Conservation (phyloP, 2,888 invertebrate species). For the Amphipyra tragopoginis region DNA sequence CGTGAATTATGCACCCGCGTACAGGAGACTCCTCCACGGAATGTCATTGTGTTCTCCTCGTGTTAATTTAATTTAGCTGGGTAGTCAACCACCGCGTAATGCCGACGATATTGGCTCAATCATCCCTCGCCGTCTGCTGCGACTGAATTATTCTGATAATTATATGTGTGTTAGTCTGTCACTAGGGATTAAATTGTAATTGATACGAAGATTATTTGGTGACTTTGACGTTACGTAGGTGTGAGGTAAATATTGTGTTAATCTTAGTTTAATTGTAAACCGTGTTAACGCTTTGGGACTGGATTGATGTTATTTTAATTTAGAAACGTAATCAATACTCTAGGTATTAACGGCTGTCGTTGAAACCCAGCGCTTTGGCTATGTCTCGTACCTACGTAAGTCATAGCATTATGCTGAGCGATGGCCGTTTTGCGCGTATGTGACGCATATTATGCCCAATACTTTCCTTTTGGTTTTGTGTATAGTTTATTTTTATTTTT, state of each 20-base stretch:
- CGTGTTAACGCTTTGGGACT: background rate
- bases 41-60: constrained; percentile 73
- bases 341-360: too few relatives aligned
- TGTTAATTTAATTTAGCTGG: constrained; percentile 82
- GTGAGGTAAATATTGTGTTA: constrained; percentile 41
- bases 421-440: too few relatives aligned
- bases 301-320: background rate
- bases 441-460: too few relatives aligned
- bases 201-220: constrained; percentile 61
- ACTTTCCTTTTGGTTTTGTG: too few relatives aligned
- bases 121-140: constrained; percentile 61
- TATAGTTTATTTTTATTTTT: too few relatives aligned
- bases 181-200: constrained; percentile 62
- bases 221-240: constrained; percentile 28
- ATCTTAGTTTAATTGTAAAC: constrained; percentile 36
- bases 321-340: background rate
- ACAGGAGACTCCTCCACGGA: constrained; percentile 58
- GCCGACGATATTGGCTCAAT: constrained; percentile 72
- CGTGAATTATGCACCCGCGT: constrained; percentile 71
- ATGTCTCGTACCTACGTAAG: too few relatives aligned
- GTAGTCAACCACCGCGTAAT: constrained; percentile 69
- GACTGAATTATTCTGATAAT: constrained; percentile 72
- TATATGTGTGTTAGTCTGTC: constrained; percentile 51
- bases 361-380: too few relatives aligned
- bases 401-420: too few relatives aligned